Conservation (phyloP, 2,113 vertebrate genomes). For the Phalacrocorax brasilianus region DNA sequence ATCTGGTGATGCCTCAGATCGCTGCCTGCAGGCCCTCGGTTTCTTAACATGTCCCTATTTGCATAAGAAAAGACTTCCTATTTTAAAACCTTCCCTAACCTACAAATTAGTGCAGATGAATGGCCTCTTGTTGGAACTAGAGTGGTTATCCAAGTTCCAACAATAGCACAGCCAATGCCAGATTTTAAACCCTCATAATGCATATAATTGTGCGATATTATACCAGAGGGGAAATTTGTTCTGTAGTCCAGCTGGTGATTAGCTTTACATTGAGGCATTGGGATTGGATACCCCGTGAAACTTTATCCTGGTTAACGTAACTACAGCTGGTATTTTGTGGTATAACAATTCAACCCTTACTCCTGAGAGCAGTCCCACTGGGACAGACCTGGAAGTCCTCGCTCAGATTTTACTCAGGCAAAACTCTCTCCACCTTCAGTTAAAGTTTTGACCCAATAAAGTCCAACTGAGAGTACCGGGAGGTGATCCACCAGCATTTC, state of each 20-base stretch:
- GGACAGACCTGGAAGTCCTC: constrained; percentile 46
- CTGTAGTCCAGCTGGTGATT: constrained; percentile 67
- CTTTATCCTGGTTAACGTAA: constrained; percentile 62
- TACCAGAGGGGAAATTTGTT: constrained; percentile 67
- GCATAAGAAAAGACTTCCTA: constrained; percentile 60
- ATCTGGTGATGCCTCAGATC: neutral
- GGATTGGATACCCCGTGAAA: constrained; percentile 66
- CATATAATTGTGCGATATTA: constrained; percentile 65
- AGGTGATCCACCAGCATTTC: neutral
- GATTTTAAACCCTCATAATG: constrained; percentile 65
- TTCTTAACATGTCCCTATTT: constrained; percentile 26
- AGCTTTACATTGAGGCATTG: constrained; percentile 54
- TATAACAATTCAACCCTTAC: constrained; percentile 47
- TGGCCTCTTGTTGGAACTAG: constrained; percentile 53
- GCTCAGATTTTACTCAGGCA: neutral
- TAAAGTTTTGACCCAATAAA: neutral
- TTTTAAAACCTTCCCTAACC: constrained; percentile 55
- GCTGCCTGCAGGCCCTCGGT: neutral
- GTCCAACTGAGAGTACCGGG: neutral
- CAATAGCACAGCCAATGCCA: constrained; percentile 65
- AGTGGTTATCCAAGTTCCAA: constrained; percentile 57
- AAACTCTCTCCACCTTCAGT: neutral
- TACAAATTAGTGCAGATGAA: constrained; percentile 57
- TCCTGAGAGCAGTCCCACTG: constrained; percentile 21
- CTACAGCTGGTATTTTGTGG: constrained; percentile 64